Evolutionary conservation across 2,888 invertebrate species (phyloP).

Genomic region (Empis stercorea): DNA sequence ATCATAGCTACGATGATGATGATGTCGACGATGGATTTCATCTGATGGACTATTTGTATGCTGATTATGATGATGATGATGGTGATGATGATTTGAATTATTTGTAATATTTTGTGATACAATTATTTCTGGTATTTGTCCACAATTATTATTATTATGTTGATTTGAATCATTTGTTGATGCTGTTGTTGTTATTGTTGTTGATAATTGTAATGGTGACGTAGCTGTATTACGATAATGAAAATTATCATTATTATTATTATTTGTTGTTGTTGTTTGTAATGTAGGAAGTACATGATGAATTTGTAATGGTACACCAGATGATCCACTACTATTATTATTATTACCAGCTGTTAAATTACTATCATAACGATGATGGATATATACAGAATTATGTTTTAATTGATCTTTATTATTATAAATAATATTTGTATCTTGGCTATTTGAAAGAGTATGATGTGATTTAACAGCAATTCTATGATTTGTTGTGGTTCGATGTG

Average conservation of each 20-base stretch:
- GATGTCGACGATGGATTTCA: constrained; percentile 42
- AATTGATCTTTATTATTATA: constrained; percentile 7
- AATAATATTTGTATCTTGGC: constrained; percentile 10
- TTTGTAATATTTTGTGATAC: constrained; percentile 23
- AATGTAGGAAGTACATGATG: constrained; percentile 33
- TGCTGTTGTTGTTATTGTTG: constrained; percentile 7
- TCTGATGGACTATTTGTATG: constrained; percentile 18
- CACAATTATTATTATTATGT: constrained; percentile 10
- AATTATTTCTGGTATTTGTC: constrained; percentile 28
- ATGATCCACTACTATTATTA: constrained; percentile 13
- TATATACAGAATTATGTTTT: constrained; percentile 6
- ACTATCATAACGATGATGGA: not conserved
- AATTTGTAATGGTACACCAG: constrained; percentile 23
- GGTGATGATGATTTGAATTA: constrained; percentile 2
- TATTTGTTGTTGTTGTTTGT: constrained; percentile 15
- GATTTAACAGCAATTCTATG: constrained; percentile 11
- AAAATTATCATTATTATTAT: constrained; percentile 34
- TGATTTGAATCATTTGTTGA: constrained; percentile 13
- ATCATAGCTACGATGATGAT: constrained; percentile 49
- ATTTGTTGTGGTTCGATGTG: not conserved
- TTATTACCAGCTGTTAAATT: constrained; percentile 6
- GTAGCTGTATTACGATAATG: constrained; percentile 43
- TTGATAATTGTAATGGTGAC: constrained; percentile 40
- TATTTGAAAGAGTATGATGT: constrained; percentile 9
- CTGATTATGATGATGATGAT: constrained; percentile 2